Evolutionary conservation across 2,113 vertebrate species (phyloP), one percentile per base, ranked within the genome.

Genomic region (Gavia stellata): DNA sequence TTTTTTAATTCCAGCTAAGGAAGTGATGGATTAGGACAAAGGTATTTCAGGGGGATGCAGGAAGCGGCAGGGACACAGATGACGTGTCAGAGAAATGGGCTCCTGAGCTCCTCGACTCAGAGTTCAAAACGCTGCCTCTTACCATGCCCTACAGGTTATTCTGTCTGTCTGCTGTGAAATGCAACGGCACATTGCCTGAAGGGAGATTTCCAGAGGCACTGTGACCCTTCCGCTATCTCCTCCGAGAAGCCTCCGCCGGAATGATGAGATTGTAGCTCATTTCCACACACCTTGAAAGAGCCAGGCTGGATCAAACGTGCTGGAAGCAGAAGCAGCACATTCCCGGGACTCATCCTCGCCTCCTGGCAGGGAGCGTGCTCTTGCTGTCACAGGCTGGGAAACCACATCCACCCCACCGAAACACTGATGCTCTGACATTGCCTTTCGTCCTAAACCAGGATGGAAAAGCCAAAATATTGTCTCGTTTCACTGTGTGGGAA

Each of bases 221-320:
- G 85, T 94, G 94, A 96, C 95, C 95, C 96, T 94, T 96, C 85
- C 15, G 33, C 92, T 93, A 94, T 96, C 96, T 96, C 90, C 92
- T 95, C 86, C 0, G 19, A 92, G 95, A 90, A 92, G 94, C 86
- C 89, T 94, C 87, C 0, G 17, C 70, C 73, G 88, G 89, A 94
- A 87, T 92, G 95, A 95, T 92, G 94, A 96, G 95, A 95, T 85
- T 92, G 86, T 92, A 95, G 92, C 91, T 97, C 96, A 95, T 94
- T 97, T 94, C 81, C 83, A 89, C 95, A 92, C 91, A 91, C 84
- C 86, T 91, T 89, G 77, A 94, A 95, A 96, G 96, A 96, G 94
- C 62, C 2, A 0, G 92, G 86, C 82, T 40, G 86, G 94, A 96
- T 96, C 90, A 94, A 96, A 96, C 56, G 9, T 74, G 82, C 67